These are phyloP conservation scores for Panagrolaimus sp. DNA, from an alignment of 1,140 invertebrate species.

Conservation along the genomic window DNA sequence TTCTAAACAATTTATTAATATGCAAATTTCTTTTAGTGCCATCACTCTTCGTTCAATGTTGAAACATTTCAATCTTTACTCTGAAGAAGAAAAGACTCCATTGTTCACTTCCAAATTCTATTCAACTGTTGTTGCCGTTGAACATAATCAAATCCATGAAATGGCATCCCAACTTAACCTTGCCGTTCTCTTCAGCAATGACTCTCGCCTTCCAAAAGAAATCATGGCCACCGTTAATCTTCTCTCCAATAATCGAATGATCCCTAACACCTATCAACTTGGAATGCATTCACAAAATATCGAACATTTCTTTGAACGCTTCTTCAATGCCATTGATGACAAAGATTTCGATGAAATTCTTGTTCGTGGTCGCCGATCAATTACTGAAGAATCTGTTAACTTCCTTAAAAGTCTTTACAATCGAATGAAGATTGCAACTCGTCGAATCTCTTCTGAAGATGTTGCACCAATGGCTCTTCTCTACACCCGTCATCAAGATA, in stretches of 20 bases:
- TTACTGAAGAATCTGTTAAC: neutral
- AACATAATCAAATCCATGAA: conserved; percentile 25
- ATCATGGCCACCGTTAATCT: conserved; percentile 29
- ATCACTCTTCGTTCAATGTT: conserved; percentile 17
- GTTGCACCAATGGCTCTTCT: conserved; percentile 3
- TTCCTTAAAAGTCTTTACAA: neutral
- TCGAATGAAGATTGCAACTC: conserved; percentile 20
- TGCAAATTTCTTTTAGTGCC: conserved; percentile 13
- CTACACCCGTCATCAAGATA: conserved; percentile 22
- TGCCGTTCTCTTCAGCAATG: conserved; percentile 32
- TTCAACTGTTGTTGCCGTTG: conserved; percentile 1
- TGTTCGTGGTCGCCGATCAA: neutral
- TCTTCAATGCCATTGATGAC: conserved; percentile 21
- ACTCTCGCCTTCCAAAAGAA: conserved; percentile 40
- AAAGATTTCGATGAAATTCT: conserved; percentile 3
- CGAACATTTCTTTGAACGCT: conserved; percentile 31
- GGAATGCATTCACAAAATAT: conserved; percentile 39
- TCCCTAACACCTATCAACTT: conserved; percentile 30
- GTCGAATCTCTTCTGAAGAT: conserved; percentile 12
- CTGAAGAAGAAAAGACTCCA: conserved; percentile 10
- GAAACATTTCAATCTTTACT: conserved; percentile 20
- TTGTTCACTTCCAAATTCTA: conserved; percentile 10
- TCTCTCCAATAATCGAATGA: conserved; percentile 37
- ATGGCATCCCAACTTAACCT: conserved; percentile 30
- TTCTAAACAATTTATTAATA: neutral